Percentiles rank a stretch among this genome's conserved stretches.
Evolutionary conservation across 2,888 invertebrate genomes (phyloP).

Genomic region (Anthophora plumipes): DNA sequence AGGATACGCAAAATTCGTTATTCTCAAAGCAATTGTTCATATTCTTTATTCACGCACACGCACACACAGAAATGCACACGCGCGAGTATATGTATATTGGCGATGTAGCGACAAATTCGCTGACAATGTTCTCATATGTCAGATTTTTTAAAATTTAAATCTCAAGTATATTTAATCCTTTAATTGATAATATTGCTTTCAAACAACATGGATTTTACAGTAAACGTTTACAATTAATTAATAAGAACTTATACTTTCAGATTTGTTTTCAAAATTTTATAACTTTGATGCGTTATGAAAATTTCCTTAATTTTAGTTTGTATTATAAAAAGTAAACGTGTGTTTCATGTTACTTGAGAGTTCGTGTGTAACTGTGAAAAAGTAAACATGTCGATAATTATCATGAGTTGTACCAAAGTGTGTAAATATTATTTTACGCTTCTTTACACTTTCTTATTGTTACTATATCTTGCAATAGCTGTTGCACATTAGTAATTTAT

Average conservation of each 20-base stretch:
- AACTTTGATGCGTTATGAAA: background rate
- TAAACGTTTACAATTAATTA: background rate
- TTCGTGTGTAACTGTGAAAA: background rate
- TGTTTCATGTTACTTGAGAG: background rate
- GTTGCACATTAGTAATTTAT: constrained; percentile 11
- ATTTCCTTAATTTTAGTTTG: constrained; percentile 24
- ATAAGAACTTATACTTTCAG: constrained; percentile 30
- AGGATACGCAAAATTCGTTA: background rate
- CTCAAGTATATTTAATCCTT: constrained; percentile 1
- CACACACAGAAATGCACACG: background rate
- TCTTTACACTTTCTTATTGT: constrained; percentile 5
- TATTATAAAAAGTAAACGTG: constrained; percentile 23
- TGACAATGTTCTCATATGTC: background rate
- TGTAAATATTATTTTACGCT: background rate
- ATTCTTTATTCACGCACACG: background rate
- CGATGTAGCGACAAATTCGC: constrained; percentile 9
- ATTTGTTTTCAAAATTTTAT: constrained; percentile 26
- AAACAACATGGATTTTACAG: constrained; percentile 11
- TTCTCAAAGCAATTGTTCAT: background rate
- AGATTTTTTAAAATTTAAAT: background rate
- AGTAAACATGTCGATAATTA: constrained; percentile 4
- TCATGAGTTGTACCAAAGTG: constrained; percentile 2
- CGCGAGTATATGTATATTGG: background rate
- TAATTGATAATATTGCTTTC: constrained; percentile 31
- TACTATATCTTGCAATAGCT: constrained; percentile 13